These are phyloP conservation scores for Drosophila peninsularis DNA, from an alignment of 2,888 invertebrate genomes.

Conservation along the genomic window DNA sequence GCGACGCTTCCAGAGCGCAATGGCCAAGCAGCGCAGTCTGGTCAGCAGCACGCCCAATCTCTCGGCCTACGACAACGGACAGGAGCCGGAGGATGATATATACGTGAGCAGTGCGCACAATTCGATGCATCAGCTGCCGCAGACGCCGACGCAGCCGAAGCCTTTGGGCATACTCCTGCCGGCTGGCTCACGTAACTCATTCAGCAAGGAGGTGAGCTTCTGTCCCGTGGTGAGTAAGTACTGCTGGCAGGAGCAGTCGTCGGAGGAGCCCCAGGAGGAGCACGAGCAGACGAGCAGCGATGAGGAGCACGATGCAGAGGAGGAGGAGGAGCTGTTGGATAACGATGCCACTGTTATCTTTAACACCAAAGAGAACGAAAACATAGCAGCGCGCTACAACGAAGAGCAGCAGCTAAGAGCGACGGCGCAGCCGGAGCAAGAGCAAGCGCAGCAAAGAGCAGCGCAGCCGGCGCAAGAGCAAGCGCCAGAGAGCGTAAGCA, in stretches of 20 bases:
- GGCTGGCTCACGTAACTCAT: slow-evolving; percentile 81
- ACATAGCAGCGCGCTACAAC: slow-evolving; percentile 66
- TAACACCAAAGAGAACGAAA: slow-evolving; percentile 82
- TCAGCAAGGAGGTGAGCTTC: slow-evolving; percentile 89
- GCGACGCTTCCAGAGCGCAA: slow-evolving; percentile 76
- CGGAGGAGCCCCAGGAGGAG: slow-evolving; percentile 81
- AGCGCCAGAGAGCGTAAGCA: slow-evolving; percentile 14
- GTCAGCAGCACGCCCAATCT: slow-evolving; percentile 88
- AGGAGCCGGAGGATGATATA: slow-evolving; percentile 85
- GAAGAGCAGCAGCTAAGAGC: slow-evolving; percentile 50
- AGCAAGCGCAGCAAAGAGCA: slow-evolving; percentile 20
- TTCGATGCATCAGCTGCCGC: slow-evolving; percentile 86
- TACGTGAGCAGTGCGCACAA: slow-evolving; percentile 87
- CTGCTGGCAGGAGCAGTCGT: slow-evolving; percentile 90
- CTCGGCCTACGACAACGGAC: slow-evolving; percentile 81
- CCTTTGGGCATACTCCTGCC: slow-evolving; percentile 84
- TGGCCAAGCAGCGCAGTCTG: slow-evolving; percentile 77
- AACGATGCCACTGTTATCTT: slow-evolving; percentile 79
- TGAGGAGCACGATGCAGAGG: slow-evolving; percentile 34
- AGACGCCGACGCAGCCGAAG: slow-evolving; percentile 81
- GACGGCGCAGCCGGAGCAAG: slow-evolving; percentile 16
- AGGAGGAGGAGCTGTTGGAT: slow-evolving; percentile 68
- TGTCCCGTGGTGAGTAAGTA: slow-evolving; percentile 92
- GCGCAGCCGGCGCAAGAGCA: slow-evolving; percentile 13
- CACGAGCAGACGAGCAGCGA: slow-evolving; percentile 31